These are phyloP conservation scores for Tauraco erythrolophus DNA, from an alignment of 2,113 vertebrate genomes.

Conservation along the genomic window DNA sequence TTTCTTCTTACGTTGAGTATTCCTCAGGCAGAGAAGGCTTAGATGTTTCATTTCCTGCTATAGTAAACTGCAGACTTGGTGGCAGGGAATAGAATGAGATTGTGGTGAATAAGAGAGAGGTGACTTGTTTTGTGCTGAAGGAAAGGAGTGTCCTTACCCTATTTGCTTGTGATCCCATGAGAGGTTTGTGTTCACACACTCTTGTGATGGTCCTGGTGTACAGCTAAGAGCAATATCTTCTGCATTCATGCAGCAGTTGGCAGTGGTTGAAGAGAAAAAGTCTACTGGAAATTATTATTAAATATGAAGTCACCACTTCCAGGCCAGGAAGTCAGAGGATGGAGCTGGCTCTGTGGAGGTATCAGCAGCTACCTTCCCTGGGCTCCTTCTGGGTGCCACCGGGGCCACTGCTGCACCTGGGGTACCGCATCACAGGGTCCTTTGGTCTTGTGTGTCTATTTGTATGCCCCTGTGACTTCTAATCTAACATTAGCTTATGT, in stretches of 20 bases:
- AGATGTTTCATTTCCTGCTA: background rate
- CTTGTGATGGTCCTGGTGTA: background rate
- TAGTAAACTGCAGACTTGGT: background rate
- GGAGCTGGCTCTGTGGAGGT: background rate
- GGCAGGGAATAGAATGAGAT: background rate
- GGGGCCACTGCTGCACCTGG: background rate
- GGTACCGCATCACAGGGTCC: too few species aligned
- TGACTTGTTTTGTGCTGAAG: background rate
- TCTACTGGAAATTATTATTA: background rate
- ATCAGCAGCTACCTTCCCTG: background rate
- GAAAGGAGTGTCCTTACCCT: background rate
- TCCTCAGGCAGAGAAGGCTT: background rate
- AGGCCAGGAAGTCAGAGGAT: background rate
- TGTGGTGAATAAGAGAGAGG: background rate
- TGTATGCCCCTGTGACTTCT: background rate
- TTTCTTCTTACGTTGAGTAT: background rate
- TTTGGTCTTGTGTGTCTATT: background rate
- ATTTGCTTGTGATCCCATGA: rapidly evolving
- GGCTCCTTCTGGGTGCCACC: background rate
- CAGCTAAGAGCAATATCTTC: background rate
- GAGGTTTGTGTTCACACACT: background rate
- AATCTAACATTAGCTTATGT: background rate
- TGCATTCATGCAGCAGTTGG: background rate
- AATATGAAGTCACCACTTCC: background rate
- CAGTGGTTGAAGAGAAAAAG: background rate